Evolutionary conservation across 2,797 vertebrate genomes (phyloP).

Genomic region (Lagodon rhomboides): DNA sequence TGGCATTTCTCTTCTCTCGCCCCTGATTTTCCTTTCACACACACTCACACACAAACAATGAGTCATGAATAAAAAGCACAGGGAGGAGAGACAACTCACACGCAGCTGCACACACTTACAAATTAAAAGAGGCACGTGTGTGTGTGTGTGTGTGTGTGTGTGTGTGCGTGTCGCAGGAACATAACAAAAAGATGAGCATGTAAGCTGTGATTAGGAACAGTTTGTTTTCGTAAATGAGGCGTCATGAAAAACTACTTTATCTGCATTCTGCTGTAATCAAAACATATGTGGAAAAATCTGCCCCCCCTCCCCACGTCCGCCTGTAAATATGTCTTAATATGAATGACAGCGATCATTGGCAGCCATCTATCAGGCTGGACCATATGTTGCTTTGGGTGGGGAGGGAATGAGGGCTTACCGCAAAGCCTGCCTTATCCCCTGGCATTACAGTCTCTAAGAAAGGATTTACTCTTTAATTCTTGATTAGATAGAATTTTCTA

Average conservation of each 20-base stretch:
- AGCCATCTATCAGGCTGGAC: constrained; percentile 79
- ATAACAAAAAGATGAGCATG: constrained; percentile 14
- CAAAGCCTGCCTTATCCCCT: constrained; percentile 88
- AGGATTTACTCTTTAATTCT: constrained; percentile 90
- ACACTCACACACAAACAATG: constrained; percentile 62
- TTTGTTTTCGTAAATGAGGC: constrained; percentile 42
- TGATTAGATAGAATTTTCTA: constrained; percentile 88
- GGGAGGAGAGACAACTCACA: constrained; percentile 45
- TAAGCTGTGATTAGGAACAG: constrained; percentile 27
- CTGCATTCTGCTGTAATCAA: constrained; percentile 30
- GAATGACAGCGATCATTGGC: constrained; percentile 76
- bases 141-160: constrained; percentile 17
- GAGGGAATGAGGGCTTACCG: constrained; percentile 81
- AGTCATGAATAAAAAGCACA: constrained; percentile 69
- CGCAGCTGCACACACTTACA: constrained; percentile 70
- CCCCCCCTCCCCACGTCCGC: neutral
- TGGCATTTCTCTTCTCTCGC: constrained; percentile 51
- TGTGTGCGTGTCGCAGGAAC: constrained; percentile 17
- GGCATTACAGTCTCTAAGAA: constrained; percentile 88
- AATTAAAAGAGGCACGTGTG: constrained; percentile 49
- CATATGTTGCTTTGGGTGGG: constrained; percentile 85
- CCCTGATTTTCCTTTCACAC: constrained; percentile 45
- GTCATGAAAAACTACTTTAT: constrained; percentile 7
- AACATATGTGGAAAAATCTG: constrained; percentile 62
- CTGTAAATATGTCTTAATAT: constrained; percentile 76